Conservation (phyloP, 2,888 invertebrate species). For the Leptopilina myrica region DNA sequence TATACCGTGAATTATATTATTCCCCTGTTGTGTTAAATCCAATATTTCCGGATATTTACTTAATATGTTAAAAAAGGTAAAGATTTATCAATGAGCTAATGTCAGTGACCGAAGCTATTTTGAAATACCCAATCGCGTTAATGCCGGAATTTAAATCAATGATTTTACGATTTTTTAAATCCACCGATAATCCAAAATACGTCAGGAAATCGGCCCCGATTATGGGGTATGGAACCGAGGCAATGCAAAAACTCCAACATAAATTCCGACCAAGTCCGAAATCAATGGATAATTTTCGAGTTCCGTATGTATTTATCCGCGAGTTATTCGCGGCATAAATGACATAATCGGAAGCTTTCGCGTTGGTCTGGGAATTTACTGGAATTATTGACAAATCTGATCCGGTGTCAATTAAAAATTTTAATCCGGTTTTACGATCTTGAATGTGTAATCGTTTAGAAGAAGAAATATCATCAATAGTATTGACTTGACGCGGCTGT, state of each 20-base stretch:
- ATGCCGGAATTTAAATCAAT: not conserved
- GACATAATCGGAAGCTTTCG: not conserved
- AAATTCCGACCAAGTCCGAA: not conserved
- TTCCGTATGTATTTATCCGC: not conserved
- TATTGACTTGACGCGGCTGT: not conserved
- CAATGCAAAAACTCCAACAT: not conserved
- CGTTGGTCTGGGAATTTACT: no score
- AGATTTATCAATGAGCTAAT: not conserved
- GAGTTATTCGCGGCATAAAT: conserved; percentile 12
- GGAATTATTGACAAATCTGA: not conserved
- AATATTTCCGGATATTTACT: not conserved
- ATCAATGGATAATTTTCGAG: not conserved
- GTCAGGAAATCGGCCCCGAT: not conserved
- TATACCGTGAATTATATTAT: not conserved
- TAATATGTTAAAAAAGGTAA: not conserved
- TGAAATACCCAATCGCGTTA: not conserved
- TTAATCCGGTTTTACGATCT: not conserved
- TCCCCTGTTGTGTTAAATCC: no score
- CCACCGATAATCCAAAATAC: not conserved
- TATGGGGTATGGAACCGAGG: not conserved
- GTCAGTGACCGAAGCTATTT: not conserved
- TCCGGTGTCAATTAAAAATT: not conserved
- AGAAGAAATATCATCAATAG: not conserved
- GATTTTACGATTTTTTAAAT: not conserved
- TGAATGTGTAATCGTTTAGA: not conserved